phyloP scores from a whole-genome alignment of 64 coral and sea anemone species.

The Acropora yongei region DNA sequence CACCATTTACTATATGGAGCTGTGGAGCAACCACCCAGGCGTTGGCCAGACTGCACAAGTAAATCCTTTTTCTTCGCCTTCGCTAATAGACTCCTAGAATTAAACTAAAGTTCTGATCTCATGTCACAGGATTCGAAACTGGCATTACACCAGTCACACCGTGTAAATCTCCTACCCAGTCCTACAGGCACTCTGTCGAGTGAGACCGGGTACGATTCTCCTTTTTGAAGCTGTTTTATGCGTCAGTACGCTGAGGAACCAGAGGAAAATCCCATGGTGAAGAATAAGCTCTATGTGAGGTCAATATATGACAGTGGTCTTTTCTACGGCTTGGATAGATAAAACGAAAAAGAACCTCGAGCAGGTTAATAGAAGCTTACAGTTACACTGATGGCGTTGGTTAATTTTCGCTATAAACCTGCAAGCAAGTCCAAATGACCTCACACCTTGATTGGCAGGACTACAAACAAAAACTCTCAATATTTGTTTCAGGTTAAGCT shows the following conservation, averaged over 20 bases:
- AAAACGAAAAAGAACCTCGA: neutral
- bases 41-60: constrained; percentile 70
- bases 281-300: neutral
- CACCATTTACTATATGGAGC: constrained; percentile 6
- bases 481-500: neutral
- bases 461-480: neutral
- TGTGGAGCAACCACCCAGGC: constrained; percentile 23
- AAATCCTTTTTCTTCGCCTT: neutral
- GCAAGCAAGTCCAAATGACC: neutral
- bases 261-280: neutral
- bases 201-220: neutral
- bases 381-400: neutral
- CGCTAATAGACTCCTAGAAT: neutral
- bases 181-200: neutral
- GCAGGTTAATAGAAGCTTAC: neutral
- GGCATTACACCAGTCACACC: neutral
- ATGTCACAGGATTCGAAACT: neutral
- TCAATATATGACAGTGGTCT: neutral
- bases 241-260: neutral
- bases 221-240: neutral
- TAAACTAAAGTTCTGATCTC: neutral
- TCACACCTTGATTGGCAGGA: constrained; percentile 1
- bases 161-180: neutral
- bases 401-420: neutral
- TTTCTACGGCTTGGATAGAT: neutral